A percentile compares a stretch with the other conserved stretches of the same genome.
Evolutionary conservation across 2,888 invertebrate species (phyloP).

Genomic region (Spilosoma lubricipeda): DNA sequence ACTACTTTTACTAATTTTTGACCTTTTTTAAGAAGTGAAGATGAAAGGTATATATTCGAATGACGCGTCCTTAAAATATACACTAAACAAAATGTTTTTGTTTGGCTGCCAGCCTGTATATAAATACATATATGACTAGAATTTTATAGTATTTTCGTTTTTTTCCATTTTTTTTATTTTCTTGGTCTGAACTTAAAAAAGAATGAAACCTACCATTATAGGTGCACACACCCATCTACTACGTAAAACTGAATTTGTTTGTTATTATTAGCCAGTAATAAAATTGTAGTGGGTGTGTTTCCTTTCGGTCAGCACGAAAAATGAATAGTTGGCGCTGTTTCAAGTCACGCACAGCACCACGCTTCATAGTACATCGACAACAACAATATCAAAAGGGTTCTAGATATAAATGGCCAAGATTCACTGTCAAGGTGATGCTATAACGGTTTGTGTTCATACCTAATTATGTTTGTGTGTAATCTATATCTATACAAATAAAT

Average conservation of each 20-base stretch:
- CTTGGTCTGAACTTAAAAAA: background rate
- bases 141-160: background rate
- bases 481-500: too few relatives aligned
- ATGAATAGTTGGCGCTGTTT: constrained; percentile 17
- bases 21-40: too few relatives aligned
- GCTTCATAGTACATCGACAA: constrained; percentile 19
- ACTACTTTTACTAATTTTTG: too few relatives aligned
- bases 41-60: too few relatives aligned
- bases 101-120: background rate
- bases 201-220: background rate
- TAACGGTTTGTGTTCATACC: background rate
- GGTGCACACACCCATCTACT: background rate
- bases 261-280: constrained; percentile 3
- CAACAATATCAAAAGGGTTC: constrained; percentile 12
- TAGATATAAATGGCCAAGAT: constrained; percentile 17
- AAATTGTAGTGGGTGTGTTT: constrained; percentile 15
- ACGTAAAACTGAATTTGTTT: background rate
- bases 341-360: constrained; percentile 24
- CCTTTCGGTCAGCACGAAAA: constrained; percentile 13
- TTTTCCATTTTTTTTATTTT: background rate
- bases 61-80: background rate
- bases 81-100: background rate
- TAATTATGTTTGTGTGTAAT: background rate
- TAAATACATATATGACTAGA: too few relatives aligned
- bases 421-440: constrained; percentile 17